phyloP scores from a whole-genome alignment of 1,140 invertebrate species.

The Dolichoris vasculosae region DNA sequence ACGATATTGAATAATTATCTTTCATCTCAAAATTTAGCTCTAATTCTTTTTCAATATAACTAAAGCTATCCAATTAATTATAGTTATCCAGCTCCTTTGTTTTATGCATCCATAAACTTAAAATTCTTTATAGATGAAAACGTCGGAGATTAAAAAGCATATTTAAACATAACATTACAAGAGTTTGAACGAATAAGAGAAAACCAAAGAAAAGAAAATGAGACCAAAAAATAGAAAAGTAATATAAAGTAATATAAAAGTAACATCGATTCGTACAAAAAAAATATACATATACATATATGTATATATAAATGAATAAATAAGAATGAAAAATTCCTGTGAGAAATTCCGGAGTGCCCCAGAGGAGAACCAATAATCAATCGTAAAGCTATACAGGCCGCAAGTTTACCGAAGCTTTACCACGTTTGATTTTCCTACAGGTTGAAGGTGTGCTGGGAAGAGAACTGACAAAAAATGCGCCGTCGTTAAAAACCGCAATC shows the following conservation, averaged over 20 bases:
- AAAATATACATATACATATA: no score
- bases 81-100: not conserved
- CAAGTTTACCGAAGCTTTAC: slow-evolving; percentile 21
- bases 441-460: not conserved
- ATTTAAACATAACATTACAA: not conserved
- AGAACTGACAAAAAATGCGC: slow-evolving; percentile 17
- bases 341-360: slow-evolving; percentile 5
- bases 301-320: not conserved
- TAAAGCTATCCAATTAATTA: slow-evolving; percentile 1
- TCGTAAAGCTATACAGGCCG: slow-evolving; percentile 20
- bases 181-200: not conserved
- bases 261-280: no score
- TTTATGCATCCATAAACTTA: not conserved
- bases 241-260: not conserved
- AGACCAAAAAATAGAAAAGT: not conserved
- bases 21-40: not conserved
- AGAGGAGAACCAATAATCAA: slow-evolving; percentile 37
- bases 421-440: not conserved
- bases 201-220: not conserved
- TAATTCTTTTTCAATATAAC: not conserved
- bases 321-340: not conserved
- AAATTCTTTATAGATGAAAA: not conserved
- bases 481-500: slow-evolving; percentile 44
- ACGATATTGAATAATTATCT: not conserved
- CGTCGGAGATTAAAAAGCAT: not conserved